Percentiles rank a stretch among this genome's conserved stretches.
Evolutionary conservation across 1,140 invertebrate species (phyloP).

Genomic region (Lutraria rhynchaena): DNA sequence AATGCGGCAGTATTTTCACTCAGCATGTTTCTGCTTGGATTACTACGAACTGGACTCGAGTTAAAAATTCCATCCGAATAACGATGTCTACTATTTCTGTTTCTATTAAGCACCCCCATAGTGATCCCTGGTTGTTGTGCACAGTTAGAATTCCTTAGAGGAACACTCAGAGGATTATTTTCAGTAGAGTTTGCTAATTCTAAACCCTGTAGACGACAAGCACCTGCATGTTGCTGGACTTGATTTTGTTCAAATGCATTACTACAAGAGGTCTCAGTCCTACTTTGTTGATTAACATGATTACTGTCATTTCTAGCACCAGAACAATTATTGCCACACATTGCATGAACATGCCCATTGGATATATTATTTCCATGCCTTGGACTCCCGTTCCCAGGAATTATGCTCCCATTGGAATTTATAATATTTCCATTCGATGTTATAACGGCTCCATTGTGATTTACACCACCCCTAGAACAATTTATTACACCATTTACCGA

Average conservation of each 20-base stretch:
- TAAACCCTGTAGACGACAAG: no score
- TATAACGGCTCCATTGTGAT: no score
- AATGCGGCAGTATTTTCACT: constrained; percentile 15
- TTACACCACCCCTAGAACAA: no score
- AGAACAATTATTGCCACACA: neutral
- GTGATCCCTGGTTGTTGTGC: constrained; percentile 42
- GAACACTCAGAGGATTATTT: neutral
- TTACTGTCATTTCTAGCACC: neutral
- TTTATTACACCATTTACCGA: no score
- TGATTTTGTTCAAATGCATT: no score
- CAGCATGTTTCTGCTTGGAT: neutral
- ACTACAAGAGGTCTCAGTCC: no score
- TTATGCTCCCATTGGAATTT: no score
- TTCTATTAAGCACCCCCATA: constrained; percentile 49
- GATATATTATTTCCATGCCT: no score
- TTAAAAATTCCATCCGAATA: constrained; percentile 46
- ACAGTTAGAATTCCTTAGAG: neutral
- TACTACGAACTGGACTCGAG: neutral
- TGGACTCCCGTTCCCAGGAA: no score
- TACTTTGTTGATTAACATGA: neutral
- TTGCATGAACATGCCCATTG: neutral
- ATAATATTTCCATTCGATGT: neutral
- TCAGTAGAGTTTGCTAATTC: no score
- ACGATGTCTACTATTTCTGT: constrained; percentile 30
- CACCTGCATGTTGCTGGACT: no score